These are phyloP conservation scores for Beroe forskalii DNA, from an alignment of 37 sponge, comb jelly and placozoan genomes.

Conservation along the genomic window DNA sequence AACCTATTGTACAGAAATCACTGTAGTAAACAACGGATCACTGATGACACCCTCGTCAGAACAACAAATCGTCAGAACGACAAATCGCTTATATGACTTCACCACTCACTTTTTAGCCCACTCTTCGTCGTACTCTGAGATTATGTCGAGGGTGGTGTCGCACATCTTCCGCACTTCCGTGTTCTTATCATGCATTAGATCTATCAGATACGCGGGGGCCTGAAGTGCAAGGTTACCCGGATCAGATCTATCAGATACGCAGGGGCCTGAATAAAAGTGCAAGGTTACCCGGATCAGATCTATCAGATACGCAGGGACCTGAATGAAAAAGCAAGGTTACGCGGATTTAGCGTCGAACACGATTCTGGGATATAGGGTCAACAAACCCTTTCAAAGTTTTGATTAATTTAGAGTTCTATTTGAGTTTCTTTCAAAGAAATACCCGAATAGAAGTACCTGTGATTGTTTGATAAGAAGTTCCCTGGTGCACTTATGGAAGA, in stretches of 20 bases:
- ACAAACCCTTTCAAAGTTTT: no score
- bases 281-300: constrained; percentile 80
- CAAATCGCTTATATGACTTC: no score
- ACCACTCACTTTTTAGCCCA: constrained; percentile 70
- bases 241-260: constrained; percentile 88
- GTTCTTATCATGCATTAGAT: constrained; percentile 93
- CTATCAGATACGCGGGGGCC: constrained; percentile 82
- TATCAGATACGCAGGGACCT: constrained; percentile 83
- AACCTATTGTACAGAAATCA: no score
- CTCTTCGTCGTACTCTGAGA: constrained; percentile 77
- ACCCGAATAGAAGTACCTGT: constrained; percentile 67
- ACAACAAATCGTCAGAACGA: no score
- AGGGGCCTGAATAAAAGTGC: constrained; percentile 72
- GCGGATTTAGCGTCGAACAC: constrained; percentile 67
- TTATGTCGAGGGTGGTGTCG: constrained; percentile 75
- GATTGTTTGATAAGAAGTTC: constrained; percentile 68
- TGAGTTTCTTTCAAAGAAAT: no score
- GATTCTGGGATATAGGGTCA: no score
- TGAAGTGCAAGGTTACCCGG: constrained; percentile 70
- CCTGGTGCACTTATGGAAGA: constrained; percentile 74
- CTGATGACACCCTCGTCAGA: no score
- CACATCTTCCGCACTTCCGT: constrained; percentile 78
- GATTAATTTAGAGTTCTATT: no score
- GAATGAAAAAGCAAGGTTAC: constrained; percentile 58
- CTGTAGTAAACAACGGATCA: no score